Base-by-base conservation (phyloP, 2,797 vertebrate species). In the Sebastes cheni region DNA sequence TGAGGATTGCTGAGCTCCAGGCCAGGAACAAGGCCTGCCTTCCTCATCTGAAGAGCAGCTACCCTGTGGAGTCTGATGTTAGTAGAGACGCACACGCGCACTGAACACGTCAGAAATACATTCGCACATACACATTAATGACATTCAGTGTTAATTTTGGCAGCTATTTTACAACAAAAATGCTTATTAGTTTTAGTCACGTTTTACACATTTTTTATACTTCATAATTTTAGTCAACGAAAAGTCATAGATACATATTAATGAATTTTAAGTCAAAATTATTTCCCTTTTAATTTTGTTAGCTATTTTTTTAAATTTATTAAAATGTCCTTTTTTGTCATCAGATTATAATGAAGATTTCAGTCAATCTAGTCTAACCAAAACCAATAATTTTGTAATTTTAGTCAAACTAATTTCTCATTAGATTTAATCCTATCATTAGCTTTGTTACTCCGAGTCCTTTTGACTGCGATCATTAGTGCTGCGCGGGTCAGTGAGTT, bases 11-110 rank as follows among this genome's bases (percentile, higher is more conserved):
- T 0, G 97, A 99, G 89, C 85, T 99, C 16, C 98, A 99, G 93
- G 89, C 95, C 62, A 96, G 98, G 30, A 99, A 99, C 82, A 95
- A 95, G 30, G 89, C 95, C 8, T 96, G 97, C 4, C 96, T 96
- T 0, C 98, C 97, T 0, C 98, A 99, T 82, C 86, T 99, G 3
- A 99, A 99, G 94, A 98, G 96, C 93, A 97, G 96, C 92, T 99
- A 99, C 75, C 96, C 98, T 0, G 77, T 98, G 76, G 98, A 99
- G 93, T 96, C 93, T 81, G 95, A 97, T 92, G 98, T 99, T 6
- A 73, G 86, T 34, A 61, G 34, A 71, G 11, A 34, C 8, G 2
- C 5, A 30, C 29, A 20, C 4, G 1, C 16, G 30, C 7, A 16
- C 22, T 32, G 20, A 62, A 56, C 39, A 77, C 20, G n/a, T 8